Base-by-base conservation (phyloP, 2,113 vertebrate genomes). In the Chrysochloris asiatica region DNA sequence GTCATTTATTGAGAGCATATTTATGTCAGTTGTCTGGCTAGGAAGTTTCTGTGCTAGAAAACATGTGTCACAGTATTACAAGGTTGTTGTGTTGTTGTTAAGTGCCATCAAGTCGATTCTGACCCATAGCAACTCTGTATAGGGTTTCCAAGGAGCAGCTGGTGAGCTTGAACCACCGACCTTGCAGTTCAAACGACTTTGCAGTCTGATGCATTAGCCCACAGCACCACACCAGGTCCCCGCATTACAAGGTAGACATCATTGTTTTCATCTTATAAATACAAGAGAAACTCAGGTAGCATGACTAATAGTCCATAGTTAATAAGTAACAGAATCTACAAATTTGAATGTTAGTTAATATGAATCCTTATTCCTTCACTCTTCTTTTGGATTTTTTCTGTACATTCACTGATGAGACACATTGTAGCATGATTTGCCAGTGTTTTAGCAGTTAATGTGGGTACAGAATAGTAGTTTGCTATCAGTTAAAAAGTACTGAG, bases 261-360 rank as follows among this genome's bases (percentile, higher is more conserved):
- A 45, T 50, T 76, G 28, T 76, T 47, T 71, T 78, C 33, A 77
- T 43, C 65, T 95, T 82, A 63, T 16, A 83, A 79, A 73, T 77
- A 9, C 48, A 90, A n/a, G 86, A 83, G 43, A 72, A 21, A 61
- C 54, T 79, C 30, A 24, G 38, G 16, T 73, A 33, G 28, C 11
- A 22, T 83, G 36, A 75, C 77, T 36, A 79, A 80, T 17, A 47
- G 65, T 10, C 41, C 26, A 61, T 30, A 67, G 28, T 4, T 93
- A 73, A 63, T 36, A 89, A 79, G 69, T 82, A 50, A 71, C 56
- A 87, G 48, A 78, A 90, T 16, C 43, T 88, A 8, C 28, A 22
- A 69, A 65, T 45, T 33, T 50, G 30, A 78, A 69, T 30, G n/a
- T 38, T 26, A 47, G 54, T 83, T 48, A 8, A 10, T 19, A 14